Evolutionary conservation across 2,797 vertebrate genomes (phyloP), one percentile per base, ranked within the genome.

Genomic region (Lacerta viridis): DNA sequence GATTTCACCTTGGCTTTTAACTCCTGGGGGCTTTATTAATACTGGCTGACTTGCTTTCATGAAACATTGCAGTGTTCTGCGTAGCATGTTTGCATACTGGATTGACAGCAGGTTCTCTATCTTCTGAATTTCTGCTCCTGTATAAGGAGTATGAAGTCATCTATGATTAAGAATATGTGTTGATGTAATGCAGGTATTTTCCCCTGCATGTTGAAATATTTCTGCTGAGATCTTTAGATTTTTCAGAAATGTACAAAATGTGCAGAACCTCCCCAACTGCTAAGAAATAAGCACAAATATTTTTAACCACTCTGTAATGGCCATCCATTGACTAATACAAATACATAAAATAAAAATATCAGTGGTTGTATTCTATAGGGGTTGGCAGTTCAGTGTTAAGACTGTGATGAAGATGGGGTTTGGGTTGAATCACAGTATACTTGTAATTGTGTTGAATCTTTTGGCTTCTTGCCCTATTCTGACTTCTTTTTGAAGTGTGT

Each of bases 401-500:
- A 83, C 76, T 85, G 79, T 69, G 74, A 84, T 91, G 75, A 91
- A 41, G 66, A 50, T 50, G 36, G 7, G n/a, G 92, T 85, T 87
- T 88, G 50, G 87, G 81, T 92, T 90, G 90, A 81, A 87, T 84
- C 5, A 29, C 59, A 55, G 10, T 82, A 71, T 43, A 77, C 59
- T 91, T 94, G 36, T 89, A 92, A 90, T 64, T 59, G 29, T 72
- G 66, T 29, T 59, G 76, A 76, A 10, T 84, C 88, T 88, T 72
- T 13, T 89, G 75, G 33, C 29, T 15, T 93, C 84, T 94, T 87
- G 90, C 91, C 83, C 85, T 27, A 33, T 94, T 55, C 59, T 80
- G 83, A 69, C n/a, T 96, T 83, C 88, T 93, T 72, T 55, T 80
- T 76, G 68, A 93, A 89, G 91, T 91, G 39, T 72, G 18, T 80